Base-by-base conservation (phyloP, 2,113 vertebrate genomes). In the Channa argus region DNA sequence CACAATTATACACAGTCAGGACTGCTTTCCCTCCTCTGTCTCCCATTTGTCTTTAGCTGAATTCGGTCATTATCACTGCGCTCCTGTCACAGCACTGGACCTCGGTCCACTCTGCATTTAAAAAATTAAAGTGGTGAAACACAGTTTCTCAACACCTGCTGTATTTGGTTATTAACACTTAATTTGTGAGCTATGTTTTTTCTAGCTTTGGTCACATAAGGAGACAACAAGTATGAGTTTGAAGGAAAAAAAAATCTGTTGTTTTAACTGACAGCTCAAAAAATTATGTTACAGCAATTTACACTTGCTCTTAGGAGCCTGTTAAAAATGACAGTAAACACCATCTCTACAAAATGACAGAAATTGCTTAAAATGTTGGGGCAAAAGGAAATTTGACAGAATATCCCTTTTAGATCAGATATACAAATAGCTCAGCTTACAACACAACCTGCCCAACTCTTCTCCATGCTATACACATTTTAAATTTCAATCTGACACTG, bases 211-310 rank as follows among this genome's bases (percentile, higher is more conserved):
- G 76, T 62, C 33, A 43, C 37, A 75, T 45, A 70, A 61, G 13
- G 36, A 74, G 7, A 67, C 74, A 63, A 53, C 70, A 52, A 73
- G 49, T 77, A 74, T 54, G 8, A 77, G 36, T 59, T 74, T 10
- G 71, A 62, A 76, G 8, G 46, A 24, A 53, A 67, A 56, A 49
- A 47, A 24, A n/a, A 49, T 49, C 45, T 52, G 43, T 55, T 62
- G 66, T 72, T 53, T 63, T 86, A 85, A 79, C 52, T 3, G 61
- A 83, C 83, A 80, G 61, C 61, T 78, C 69, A 62, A 77, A 83
- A 71, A 73, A 43, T 82, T 90, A 87, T 77, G 52, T 88, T 84
- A 90, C 89, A 91, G 51, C 36, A 74, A 87, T 90, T 75, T 87
- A 92, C 89, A 92, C 11, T 6, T 24, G 71, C 69, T 86, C 63